These are phyloP conservation scores for Molorchus minor DNA, from an alignment of 2,888 invertebrate genomes.

Conservation along the genomic window DNA sequence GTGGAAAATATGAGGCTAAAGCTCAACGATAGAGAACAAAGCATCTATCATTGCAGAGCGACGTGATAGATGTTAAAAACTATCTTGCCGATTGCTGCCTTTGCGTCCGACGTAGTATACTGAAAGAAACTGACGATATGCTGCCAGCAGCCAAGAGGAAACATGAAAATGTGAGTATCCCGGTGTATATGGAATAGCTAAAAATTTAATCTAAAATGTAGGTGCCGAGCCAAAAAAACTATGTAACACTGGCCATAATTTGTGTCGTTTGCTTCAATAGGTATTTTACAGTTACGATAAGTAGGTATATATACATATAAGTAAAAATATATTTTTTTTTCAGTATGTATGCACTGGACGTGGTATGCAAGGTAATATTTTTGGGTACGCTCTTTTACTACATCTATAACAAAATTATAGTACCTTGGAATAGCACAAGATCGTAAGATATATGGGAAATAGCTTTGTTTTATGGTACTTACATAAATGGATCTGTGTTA, in stretches of 20 bases:
- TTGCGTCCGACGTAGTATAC: constrained; percentile 79
- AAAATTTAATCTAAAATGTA: background rate
- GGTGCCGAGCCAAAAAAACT: background rate
- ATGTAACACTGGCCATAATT: background rate
- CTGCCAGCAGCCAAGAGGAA: constrained; percentile 80
- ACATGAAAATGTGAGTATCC: constrained; percentile 77
- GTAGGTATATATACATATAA: too few relatives aligned
- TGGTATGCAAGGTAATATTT: constrained; percentile 75
- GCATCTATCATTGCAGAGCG: constrained; percentile 73
- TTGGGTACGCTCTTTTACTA: constrained; percentile 71
- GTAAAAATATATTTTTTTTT: constrained; percentile 54
- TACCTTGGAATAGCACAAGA: constrained; percentile 1
- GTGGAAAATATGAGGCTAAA: constrained; percentile 67
- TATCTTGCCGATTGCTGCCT: constrained; percentile 85
- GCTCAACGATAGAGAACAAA: constrained; percentile 73
- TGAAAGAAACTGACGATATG: constrained; percentile 84
- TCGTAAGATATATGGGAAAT: background rate
- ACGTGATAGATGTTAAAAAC: constrained; percentile 75
- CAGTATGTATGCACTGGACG: constrained; percentile 90
- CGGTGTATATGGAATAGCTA: background rate
- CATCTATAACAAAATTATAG: constrained; percentile 46
- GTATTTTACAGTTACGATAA: too few relatives aligned
- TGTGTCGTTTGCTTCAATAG: background rate
- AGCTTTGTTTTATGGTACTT: too few relatives aligned
- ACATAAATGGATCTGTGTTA: too few relatives aligned